Evolutionary conservation across 2,797 vertebrate species (phyloP).

Genomic region (Enteromius radiatus): DNA sequence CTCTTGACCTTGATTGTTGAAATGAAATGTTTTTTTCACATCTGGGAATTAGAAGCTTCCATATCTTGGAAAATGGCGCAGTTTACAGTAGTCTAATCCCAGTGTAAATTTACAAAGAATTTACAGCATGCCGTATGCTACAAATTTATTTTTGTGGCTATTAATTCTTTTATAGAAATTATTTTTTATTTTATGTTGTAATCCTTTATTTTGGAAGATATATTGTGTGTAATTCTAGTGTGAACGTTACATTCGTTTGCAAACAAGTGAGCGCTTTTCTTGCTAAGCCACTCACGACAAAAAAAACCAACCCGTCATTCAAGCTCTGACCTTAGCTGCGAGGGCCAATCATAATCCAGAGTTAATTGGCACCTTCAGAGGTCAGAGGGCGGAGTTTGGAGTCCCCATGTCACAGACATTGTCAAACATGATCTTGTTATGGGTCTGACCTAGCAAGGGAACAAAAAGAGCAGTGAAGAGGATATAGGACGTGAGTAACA

Average conservation of each 20-base stretch:
- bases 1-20: slow-evolving; percentile 44
- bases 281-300: slow-evolving; percentile 42
- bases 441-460: slow-evolving; percentile 66
- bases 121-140: background rate
- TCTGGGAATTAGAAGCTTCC: slow-evolving; percentile 9
- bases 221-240: background rate
- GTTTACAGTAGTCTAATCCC: background rate
- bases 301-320: slow-evolving; percentile 68
- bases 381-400: slow-evolving; percentile 72
- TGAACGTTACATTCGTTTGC: background rate
- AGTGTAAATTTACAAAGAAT: background rate
- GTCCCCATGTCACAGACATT: slow-evolving; percentile 74
- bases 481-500: slow-evolving; percentile 63
- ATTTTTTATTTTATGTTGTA: background rate
- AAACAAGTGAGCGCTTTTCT: slow-evolving; percentile 39
- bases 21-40: slow-evolving; percentile 4
- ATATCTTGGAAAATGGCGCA: background rate
- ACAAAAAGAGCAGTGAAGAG: slow-evolving; percentile 35
- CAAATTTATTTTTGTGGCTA: background rate
- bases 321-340: slow-evolving; percentile 71
- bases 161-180: background rate
- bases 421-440: slow-evolving; percentile 78
- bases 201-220: background rate
- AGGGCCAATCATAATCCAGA: slow-evolving; percentile 79
- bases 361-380: slow-evolving; percentile 81